Evolutionary conservation across 2,888 invertebrate species (phyloP), one percentile per base, ranked within the genome.

Genomic region (Ophonus ardosiacus): DNA sequence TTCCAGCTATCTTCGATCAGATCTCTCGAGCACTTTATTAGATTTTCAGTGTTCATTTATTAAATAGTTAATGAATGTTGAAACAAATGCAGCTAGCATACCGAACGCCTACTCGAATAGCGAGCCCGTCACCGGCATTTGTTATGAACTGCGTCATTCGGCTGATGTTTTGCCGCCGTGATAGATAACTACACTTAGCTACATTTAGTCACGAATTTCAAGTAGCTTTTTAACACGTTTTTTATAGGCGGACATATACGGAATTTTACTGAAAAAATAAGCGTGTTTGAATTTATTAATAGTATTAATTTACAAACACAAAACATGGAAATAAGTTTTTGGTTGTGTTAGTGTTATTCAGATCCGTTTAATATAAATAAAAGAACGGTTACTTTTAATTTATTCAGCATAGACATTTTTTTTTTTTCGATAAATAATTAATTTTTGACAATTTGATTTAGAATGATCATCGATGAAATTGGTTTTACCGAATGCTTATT

Each of bases 1-100:
- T 38, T 18, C 18, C 8, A 15, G 18, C 18, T 74, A 74, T 74
- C 43, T 10, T 7, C 8, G 17, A 74, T 43, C 71, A 74, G 17
- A 74, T 74, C 40, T 74, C 15, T 10, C 8, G 17, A 74, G 13
- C 43, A 40, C 40, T 74, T 43, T 74, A 43, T 74, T 74, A 74
- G 71, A 74, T 43, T 74, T 43, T 74, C 71, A 74, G 43, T 74
- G 71, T 24, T 74, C 71, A 74, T 74, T 74, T 74, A 74, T 74
- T 74, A 74, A 74, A 43, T 74, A 10, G 43, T 43, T 74, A 74
- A 74, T 74, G n/a, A 74, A 74, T 74, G 71, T 74, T 43, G 40
- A 18, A 43, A 68, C 15, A 43, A 43, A 74, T 74, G 43, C 71
- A 71, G 18, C 43, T 38, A 38, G 68, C 43, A 74, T 74, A 18